Evolutionary conservation across 2,888 invertebrate genomes (phyloP), one percentile per base, ranked within the genome.

Genomic region (Mythimna lalbum): DNA sequence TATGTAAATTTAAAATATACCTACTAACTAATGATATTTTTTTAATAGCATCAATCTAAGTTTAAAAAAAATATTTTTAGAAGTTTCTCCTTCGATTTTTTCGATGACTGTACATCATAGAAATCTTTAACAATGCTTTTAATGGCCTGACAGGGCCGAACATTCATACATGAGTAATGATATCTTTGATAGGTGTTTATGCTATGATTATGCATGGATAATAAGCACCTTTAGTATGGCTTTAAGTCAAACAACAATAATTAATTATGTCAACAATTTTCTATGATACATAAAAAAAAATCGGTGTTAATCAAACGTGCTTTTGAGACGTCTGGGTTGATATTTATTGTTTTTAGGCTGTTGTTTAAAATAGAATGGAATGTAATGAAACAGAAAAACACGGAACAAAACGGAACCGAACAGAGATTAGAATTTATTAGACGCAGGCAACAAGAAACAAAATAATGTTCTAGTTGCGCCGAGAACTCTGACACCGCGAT

Each of bases 91-190:
- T 39, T 39, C 4, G 14, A 9, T 5, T 14, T 2, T 63, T 53
- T 1, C n/a, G 47, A 12, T 1, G 6, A 31, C 53, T 39, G 19
- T 55, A 49, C 49, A 23, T 67, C 1, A 36, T 52, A 52, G 39
- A 31, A 31, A 60, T 31, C 4, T 56, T 49, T 55, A 53, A 73
- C 69, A 78, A 83, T 61, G 39, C 59, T 49, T 60, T 43, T 66
- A 63, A 66, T 63, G 33, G 31, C 2, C 39, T 57, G 67, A 39
- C 63, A 63, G 14, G 50, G 6, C 49, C 21, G 17, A n/a, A 74
- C 77, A 73, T 71, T 78, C 78, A 57, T 60, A 9, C 4, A 60
- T 70, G 77, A 80, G 7, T 80, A 55, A 80, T 70, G 55, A 47
- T 12, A n/a, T 56, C 4, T 60, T 63, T 36, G 50, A 68, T 60